phyloP scores from a whole-genome alignment of 2,888 invertebrate genomes.

The Alsophila aescularia region DNA sequence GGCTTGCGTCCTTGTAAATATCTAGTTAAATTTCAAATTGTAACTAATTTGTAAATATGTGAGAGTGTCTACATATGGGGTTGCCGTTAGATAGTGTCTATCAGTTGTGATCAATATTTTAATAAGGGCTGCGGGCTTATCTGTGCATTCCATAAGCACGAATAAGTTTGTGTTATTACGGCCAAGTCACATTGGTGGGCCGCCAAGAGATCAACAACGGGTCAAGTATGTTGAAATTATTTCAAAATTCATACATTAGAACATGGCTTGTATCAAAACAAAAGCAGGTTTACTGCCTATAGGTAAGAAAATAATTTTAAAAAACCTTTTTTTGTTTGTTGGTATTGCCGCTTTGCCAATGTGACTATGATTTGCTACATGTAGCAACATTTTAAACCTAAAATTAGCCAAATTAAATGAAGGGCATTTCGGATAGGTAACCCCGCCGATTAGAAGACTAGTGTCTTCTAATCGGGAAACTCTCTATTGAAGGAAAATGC shows the following conservation, averaged over 20 bases:
- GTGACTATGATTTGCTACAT: slow-evolving; percentile 1
- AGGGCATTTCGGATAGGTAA: slow-evolving; percentile 74
- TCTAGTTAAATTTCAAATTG: slow-evolving; percentile 75
- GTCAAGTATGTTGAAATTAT: too few species aligned
- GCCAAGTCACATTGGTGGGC: slow-evolving; percentile 15
- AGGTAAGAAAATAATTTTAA: too few species aligned
- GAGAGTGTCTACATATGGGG: slow-evolving; percentile 62
- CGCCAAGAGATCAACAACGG: too few species aligned
- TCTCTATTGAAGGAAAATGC: too few species aligned
- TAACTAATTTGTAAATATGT: slow-evolving; percentile 74
- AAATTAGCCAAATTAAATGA: slow-evolving; percentile 68
- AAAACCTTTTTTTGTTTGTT: too few species aligned
- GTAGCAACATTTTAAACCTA: slow-evolving; percentile 7
- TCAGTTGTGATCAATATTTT: slow-evolving; percentile 44
- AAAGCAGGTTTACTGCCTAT: too few species aligned
- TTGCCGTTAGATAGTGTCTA: slow-evolving; percentile 55
- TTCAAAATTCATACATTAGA: too few species aligned
- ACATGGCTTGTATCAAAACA: too few species aligned
- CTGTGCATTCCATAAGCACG: background rate
- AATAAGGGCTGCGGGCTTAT: slow-evolving; percentile 1
- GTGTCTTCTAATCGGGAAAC: too few species aligned
- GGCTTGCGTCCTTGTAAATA: slow-evolving; percentile 62
- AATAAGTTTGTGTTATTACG: background rate
- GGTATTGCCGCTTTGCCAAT: background rate
- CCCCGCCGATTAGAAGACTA: too few species aligned